Conservation (phyloP, 2,797 vertebrate species). For the Neopelma chrysocephalum region DNA sequence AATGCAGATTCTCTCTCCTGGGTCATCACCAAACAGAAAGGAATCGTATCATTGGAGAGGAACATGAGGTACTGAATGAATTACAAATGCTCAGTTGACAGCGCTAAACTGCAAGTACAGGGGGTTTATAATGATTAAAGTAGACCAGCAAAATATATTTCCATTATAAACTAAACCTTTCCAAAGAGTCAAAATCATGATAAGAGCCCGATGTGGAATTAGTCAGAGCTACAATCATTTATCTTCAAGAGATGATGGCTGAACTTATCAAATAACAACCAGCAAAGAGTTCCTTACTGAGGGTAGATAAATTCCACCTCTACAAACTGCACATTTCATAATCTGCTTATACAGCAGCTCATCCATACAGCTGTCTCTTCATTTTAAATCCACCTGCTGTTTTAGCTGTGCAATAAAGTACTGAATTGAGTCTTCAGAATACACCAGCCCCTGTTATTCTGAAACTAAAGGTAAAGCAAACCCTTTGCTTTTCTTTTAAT, state of each 20-base stretch:
- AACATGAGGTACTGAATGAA: background rate
- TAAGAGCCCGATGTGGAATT: conserved; percentile 18
- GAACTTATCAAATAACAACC: conserved; percentile 50
- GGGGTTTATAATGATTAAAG: background rate
- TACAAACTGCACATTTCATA: conserved; percentile 42
- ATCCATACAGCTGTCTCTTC: background rate
- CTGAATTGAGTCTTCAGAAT: background rate
- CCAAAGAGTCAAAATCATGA: conserved; percentile 29
- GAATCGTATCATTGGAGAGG: background rate
- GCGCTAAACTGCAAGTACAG: background rate
- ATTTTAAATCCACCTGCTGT: conserved; percentile 47
- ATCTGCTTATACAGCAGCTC: conserved; percentile 43
- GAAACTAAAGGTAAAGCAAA: background rate
- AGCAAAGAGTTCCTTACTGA: conserved; percentile 33
- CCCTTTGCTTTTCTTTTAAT: background rate
- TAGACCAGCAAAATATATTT: conserved; percentile 14
- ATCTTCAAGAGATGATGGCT: conserved; percentile 51
- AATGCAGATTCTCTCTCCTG: background rate
- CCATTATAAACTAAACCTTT: conserved; percentile 18
- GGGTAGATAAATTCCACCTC: conserved; percentile 45
- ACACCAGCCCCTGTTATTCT: background rate
- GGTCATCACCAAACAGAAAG: conserved; percentile 9
- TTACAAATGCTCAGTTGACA: conserved; percentile 26
- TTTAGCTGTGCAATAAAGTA: background rate
- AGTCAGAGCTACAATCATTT: conserved; percentile 45